phyloP scores from a whole-genome alignment of 2,113 vertebrate species.

The Ramphastos sulfuratus region DNA sequence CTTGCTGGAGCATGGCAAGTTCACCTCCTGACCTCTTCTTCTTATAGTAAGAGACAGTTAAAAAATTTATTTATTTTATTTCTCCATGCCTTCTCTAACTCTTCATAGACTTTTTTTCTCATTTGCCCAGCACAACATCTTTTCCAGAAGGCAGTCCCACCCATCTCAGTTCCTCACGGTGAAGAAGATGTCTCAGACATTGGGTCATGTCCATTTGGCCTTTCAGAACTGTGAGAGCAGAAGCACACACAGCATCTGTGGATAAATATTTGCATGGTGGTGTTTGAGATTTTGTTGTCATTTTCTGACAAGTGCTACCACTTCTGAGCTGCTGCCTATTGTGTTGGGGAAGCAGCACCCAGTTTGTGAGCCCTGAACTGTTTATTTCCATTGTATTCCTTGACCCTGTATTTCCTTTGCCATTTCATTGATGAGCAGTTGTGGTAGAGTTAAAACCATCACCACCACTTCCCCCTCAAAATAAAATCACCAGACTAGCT shows the following conservation, averaged over 20 bases:
- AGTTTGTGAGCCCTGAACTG: background rate
- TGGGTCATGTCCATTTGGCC: background rate
- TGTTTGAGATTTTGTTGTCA: background rate
- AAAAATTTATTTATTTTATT: background rate
- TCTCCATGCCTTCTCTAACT: background rate
- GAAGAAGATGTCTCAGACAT: background rate
- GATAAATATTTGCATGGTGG: background rate
- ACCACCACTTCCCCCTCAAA: no score
- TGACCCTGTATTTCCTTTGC: background rate
- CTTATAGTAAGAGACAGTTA: background rate
- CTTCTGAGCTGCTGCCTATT: background rate
- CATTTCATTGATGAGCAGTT: background rate
- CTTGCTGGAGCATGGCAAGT: background rate
- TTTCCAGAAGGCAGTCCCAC: background rate
- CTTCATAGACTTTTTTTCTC: background rate
- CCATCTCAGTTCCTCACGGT: background rate
- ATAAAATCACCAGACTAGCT: no score
- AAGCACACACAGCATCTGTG: rapidly evolving
- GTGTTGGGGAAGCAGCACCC: background rate
- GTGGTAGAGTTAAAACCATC: no score
- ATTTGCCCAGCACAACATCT: background rate
- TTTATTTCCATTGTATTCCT: background rate
- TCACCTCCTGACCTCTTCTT: background rate
- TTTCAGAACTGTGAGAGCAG: background rate
- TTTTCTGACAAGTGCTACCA: background rate